Evolutionary conservation across 2,113 vertebrate genomes (phyloP).

Genomic region (Dicrurus megarhynchus): DNA sequence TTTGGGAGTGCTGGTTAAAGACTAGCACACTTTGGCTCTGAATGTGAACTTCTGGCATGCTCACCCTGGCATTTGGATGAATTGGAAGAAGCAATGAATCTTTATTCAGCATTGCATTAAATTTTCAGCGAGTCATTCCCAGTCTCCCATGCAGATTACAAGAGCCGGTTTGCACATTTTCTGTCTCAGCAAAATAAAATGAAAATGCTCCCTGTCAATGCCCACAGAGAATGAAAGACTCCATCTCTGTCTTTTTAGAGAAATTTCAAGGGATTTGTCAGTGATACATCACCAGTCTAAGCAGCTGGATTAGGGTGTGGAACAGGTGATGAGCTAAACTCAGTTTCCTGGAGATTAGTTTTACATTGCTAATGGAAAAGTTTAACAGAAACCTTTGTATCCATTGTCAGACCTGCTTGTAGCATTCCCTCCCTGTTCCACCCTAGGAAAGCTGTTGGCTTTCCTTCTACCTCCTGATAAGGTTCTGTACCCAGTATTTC

Average conservation of each 20-base stretch:
- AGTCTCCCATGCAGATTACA: neutral
- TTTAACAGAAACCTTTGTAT: neutral
- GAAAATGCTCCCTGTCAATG: neutral
- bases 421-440: neutral
- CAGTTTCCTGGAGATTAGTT: conserved; percentile 13
- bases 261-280: neutral
- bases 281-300: neutral
- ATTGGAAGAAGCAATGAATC: neutral
- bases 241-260: neutral
- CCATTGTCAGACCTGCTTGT: neutral
- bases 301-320: neutral
- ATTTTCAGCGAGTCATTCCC: neutral
- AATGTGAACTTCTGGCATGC: neutral
- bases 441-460: neutral
- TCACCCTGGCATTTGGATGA: neutral
- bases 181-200: neutral
- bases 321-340: conserved; percentile 26
- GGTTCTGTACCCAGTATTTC: neutral
- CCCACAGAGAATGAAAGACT: neutral
- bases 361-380: neutral
- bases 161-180: neutral
- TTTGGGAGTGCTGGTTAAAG: neutral
- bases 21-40: neutral
- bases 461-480: neutral
- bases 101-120: neutral